These are phyloP conservation scores for Pogoniulus pusillus DNA, from an alignment of 2,797 vertebrate genomes.

Conservation along the genomic window DNA sequence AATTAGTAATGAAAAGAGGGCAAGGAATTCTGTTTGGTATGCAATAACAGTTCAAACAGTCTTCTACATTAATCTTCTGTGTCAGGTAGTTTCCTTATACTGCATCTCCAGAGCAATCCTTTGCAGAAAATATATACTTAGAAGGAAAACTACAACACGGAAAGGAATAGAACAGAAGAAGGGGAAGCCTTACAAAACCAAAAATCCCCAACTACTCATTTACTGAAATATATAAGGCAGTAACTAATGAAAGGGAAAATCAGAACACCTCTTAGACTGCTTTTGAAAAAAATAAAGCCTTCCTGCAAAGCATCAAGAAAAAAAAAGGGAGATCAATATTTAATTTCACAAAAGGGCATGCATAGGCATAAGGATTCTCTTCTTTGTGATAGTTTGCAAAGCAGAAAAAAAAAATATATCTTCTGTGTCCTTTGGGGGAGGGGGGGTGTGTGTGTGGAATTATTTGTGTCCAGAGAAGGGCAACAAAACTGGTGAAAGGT, in stretches of 20 bases:
- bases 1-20: slow-evolving; percentile 28
- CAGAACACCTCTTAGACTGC: neutral
- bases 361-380: neutral
- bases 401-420: neutral
- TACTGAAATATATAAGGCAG: neutral
- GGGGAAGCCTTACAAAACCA: neutral
- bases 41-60: slow-evolving; percentile 13
- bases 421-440: neutral
- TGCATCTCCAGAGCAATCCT: slow-evolving; percentile 7
- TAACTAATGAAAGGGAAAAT: slow-evolving; percentile 2
- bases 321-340: neutral
- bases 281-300: neutral
- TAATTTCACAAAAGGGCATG: neutral
- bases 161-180: neutral
- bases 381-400: neutral
- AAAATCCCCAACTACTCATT: neutral
- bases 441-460: too few relatives aligned
- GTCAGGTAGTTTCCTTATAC: slow-evolving; percentile 34
- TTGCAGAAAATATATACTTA: neutral
- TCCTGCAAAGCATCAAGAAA: neutral
- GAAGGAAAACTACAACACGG: neutral
- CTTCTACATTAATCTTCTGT: slow-evolving; percentile 48
- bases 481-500: too few relatives aligned
- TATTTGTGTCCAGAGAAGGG: too few relatives aligned
- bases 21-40: slow-evolving; percentile 22